Evolutionary conservation across 64 coral and sea anemone species (phyloP).

Genomic region (Pocillopora damicornis): DNA sequence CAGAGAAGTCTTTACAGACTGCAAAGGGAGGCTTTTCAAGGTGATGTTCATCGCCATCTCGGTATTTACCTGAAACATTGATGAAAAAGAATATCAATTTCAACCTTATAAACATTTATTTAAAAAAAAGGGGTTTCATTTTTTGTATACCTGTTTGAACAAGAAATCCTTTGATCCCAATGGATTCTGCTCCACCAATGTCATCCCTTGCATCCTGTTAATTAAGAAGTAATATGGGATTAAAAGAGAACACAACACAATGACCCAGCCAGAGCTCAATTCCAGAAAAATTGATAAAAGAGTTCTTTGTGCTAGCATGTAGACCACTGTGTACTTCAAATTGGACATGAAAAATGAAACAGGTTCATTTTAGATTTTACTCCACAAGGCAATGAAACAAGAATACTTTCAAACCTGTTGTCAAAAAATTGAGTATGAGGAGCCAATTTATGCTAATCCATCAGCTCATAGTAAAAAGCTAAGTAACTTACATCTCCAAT

Average conservation of each 20-base stretch:
- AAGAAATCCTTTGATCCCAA: slow-evolving; percentile 92
- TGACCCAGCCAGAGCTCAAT: no score
- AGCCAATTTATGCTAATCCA: no score
- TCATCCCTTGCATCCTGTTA: slow-evolving; percentile 86
- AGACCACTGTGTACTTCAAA: no score
- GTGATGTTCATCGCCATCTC: slow-evolving; percentile 69
- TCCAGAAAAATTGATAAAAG: no score
- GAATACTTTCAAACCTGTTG: no score
- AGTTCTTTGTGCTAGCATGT: no score
- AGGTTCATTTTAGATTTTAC: no score
- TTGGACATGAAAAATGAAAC: no score
- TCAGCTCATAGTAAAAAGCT: background rate
- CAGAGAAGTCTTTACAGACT: slow-evolving; percentile 64
- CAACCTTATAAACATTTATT: background rate
- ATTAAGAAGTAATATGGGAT: background rate
- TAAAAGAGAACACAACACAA: no score
- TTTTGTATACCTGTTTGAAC: slow-evolving; percentile 69
- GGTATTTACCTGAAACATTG: slow-evolving; percentile 77
- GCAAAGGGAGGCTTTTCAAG: slow-evolving; percentile 67
- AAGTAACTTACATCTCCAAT: slow-evolving; percentile 86
- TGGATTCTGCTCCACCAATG: slow-evolving; percentile 82
- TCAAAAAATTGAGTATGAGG: no score
- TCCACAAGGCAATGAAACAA: no score
- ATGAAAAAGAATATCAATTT: background rate
- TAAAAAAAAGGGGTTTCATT: background rate